Evolutionary conservation across 2,888 invertebrate species (phyloP).

Genomic region (Drosophila kanekoi): DNA sequence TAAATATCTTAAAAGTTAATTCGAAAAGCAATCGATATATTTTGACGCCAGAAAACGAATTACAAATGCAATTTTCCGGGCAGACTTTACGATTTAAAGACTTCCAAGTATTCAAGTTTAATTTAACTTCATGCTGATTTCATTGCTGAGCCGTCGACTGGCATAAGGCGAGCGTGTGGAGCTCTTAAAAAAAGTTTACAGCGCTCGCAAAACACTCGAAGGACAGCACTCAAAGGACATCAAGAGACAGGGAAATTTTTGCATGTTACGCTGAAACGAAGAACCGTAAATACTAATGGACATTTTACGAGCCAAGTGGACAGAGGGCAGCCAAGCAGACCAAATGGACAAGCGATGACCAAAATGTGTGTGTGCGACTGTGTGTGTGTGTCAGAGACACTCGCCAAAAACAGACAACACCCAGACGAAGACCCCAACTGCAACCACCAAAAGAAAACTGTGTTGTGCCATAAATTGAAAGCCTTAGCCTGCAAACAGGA

Average conservation of each 20-base stretch:
- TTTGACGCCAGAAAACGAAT: background rate
- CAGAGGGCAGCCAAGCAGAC: slow-evolving; percentile 19
- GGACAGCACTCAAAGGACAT: slow-evolving; percentile 37
- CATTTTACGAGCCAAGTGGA: slow-evolving; percentile 79
- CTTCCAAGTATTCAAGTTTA: slow-evolving; percentile 8
- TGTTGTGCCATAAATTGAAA: slow-evolving; percentile 18
- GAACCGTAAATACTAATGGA: slow-evolving; percentile 82
- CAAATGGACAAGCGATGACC: slow-evolving; percentile 49
- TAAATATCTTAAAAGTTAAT: too few species aligned
- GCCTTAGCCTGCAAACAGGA: slow-evolving; percentile 8
- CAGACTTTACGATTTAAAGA: slow-evolving; percentile 3
- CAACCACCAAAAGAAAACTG: background rate
- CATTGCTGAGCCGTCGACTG: slow-evolving; percentile 7
- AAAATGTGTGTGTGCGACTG: background rate
- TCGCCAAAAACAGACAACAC: slow-evolving; percentile 32
- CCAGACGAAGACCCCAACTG: slow-evolving; percentile 19
- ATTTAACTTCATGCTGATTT: slow-evolving; percentile 1
- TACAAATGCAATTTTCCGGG: background rate
- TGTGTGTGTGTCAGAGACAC: slow-evolving; percentile 30
- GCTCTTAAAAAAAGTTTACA: slow-evolving; percentile 65
- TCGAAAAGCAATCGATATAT: too few species aligned
- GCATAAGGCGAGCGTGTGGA: slow-evolving; percentile 19
- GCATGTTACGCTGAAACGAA: slow-evolving; percentile 68
- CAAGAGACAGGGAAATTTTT: slow-evolving; percentile 59
- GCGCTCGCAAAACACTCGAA: slow-evolving; percentile 40